Base-by-base conservation (phyloP, 2,888 invertebrate genomes). In the Drosophila nr. fundita region DNA sequence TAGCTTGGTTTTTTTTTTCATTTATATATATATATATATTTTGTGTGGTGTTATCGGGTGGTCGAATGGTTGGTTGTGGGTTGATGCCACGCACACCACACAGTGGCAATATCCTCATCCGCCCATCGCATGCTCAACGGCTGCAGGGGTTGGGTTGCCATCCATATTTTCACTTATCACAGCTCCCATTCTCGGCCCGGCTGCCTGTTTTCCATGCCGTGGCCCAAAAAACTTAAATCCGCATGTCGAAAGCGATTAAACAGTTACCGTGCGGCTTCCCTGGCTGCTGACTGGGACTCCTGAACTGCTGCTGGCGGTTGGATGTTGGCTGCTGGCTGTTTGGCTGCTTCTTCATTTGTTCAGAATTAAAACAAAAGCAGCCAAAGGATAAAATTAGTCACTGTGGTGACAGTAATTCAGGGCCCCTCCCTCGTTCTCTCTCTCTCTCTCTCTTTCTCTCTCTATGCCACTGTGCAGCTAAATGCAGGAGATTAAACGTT, bases 241-340 rank as follows among this genome's bases (percentile, higher is more conserved):
- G 92, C 93, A 92, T 93, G 91, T 92, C 93, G 92, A 93, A 93
- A 92, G 92, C 91, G 93, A 93, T 93, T 93, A 92, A 91, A 89
- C 87, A 90, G 83, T 85, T 84, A 80, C 85, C 77, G 83, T 69
- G 78, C 62, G 48, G 42, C 40, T 49, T 15, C 27, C 60, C 48
- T 52, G 29, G 50, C 29, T 55, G 32, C 48, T 53, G 32, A 40
- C 50, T 15, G 42, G 45, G 38, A 48, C 49, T 27, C 45, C 63
- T 52, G 50, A 55, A 13, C 38, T 55, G 50, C 50, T 38, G 40
- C 24, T 62, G 45, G 70, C 64, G 68, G 76, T 0, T 45, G 8
- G 53, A 24, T 54, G 45, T 2, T 50, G 48, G 69, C 64, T 69
- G 74, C 4, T 40, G 40, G 49, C 50, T 50, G 32, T 21, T 10